Evolutionary conservation across 2,797 vertebrate genomes (phyloP).

Genomic region (Parauchenoglanis punctatus): DNA sequence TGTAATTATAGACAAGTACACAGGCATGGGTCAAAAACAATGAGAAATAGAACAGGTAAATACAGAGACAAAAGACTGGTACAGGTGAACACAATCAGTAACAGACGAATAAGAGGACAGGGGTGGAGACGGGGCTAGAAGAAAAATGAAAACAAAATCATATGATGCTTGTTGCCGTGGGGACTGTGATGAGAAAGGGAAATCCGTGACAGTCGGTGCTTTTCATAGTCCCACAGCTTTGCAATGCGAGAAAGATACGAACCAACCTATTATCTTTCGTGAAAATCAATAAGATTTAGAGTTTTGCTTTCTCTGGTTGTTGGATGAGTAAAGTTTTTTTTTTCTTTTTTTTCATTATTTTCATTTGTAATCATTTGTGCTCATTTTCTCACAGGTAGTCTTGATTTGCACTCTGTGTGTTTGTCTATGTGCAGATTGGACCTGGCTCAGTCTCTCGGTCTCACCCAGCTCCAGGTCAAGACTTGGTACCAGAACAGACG

Average conservation of each 20-base stretch:
- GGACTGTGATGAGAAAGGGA: background rate
- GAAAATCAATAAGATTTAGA: background rate
- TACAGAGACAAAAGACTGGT: background rate
- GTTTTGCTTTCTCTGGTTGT: no score
- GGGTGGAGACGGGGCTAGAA: background rate
- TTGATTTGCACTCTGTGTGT: constrained; percentile 1
- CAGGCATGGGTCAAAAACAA: background rate
- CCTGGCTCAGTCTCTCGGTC: constrained; percentile 92
- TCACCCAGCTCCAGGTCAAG: constrained; percentile 98
- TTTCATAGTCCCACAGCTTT: background rate
- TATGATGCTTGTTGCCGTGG: background rate
- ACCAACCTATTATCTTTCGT: background rate
- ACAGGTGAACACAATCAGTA: background rate
- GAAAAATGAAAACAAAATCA: background rate
- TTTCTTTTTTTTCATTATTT: background rate
- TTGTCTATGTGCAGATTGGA: constrained; percentile 81
- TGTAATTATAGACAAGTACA: background rate
- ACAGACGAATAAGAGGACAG: background rate
- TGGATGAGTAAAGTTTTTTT: no score
- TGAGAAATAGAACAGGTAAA: background rate
- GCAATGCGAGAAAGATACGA: background rate
- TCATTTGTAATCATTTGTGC: background rate
- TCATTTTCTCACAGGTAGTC: background rate
- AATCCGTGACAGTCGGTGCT: background rate
- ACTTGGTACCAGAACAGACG: constrained; percentile 99